phyloP scores from a whole-genome alignment of 2,113 vertebrate genomes.

The Xiphophorus maculatus region DNA sequence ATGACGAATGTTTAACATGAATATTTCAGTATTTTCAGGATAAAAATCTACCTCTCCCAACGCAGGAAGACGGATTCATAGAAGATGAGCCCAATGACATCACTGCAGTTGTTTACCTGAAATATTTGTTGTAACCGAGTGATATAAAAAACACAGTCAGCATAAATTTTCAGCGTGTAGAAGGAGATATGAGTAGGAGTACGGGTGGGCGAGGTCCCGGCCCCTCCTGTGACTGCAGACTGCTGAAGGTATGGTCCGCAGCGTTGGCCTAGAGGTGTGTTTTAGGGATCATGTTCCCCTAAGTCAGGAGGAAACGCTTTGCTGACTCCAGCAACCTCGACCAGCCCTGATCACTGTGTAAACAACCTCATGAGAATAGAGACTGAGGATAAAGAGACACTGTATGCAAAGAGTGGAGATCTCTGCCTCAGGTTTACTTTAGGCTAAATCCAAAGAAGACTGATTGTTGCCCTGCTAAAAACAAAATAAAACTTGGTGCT shows the following conservation, averaged over 20 bases:
- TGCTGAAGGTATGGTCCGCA: conserved; percentile 54
- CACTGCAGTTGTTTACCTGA: conserved; percentile 19
- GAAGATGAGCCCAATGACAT: conserved; percentile 26
- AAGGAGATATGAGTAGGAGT: not conserved
- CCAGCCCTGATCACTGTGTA: conserved; percentile 22
- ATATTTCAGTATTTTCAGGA: not conserved
- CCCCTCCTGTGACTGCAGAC: conserved; percentile 33
- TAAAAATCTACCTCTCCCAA: not conserved
- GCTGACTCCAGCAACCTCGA: conserved; percentile 56
- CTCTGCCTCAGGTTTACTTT: not conserved
- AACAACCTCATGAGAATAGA: conserved; percentile 55
- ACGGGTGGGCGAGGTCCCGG: conserved; percentile 12
- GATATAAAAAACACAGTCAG: not conserved
- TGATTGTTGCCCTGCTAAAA: not conserved
- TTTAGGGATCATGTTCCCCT: conserved; percentile 70
- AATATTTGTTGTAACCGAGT: not conserved
- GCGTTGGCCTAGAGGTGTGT: conserved; percentile 52
- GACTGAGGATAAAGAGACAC: conserved; percentile 5
- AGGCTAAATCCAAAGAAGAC: not conserved
- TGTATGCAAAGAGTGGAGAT: not conserved
- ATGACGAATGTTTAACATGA: not conserved
- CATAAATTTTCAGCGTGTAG: not conserved
- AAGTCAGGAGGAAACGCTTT: conserved; percentile 65
- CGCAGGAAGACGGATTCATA: conserved; percentile 10
- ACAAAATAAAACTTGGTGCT: not conserved